phyloP scores from a whole-genome alignment of 2,113 vertebrate genomes.

The Mastomys coucha region DNA sequence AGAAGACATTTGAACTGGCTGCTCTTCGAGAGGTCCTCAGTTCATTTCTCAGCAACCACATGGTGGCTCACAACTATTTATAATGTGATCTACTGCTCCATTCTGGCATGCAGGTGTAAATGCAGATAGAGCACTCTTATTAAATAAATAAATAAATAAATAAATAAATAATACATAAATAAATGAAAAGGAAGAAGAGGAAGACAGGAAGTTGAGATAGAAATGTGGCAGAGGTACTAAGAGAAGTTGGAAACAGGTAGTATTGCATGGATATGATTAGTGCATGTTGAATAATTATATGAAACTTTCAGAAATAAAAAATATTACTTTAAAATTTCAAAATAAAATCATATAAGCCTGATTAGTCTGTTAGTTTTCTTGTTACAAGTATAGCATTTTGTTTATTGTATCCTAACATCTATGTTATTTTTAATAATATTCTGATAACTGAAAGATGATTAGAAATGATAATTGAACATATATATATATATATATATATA shows the following conservation, averaged over 20 bases:
- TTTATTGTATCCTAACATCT: neutral
- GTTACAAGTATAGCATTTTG: neutral
- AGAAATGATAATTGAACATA: slow-evolving; percentile 16
- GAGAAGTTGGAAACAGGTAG: neutral
- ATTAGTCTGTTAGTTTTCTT: neutral
- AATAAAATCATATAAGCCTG: neutral
- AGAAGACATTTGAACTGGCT: too few relatives aligned
- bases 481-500: neutral
- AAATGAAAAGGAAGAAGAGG: too few relatives aligned
- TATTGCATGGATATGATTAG: neutral
- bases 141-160: too few relatives aligned
- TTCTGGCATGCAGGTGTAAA: too few relatives aligned
- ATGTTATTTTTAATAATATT: slow-evolving; percentile 24
- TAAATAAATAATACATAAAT: too few relatives aligned
- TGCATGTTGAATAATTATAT: neutral
- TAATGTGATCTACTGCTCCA: too few relatives aligned
- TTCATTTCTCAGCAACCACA: too few relatives aligned
- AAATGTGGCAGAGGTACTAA: neutral
- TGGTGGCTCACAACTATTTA: too few relatives aligned
- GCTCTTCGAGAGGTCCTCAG: too few relatives aligned
- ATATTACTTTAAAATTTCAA: neutral
- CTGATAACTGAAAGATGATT: neutral
- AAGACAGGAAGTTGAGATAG: neutral
- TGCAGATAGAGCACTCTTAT: too few relatives aligned
- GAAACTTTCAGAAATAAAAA: neutral